phyloP scores from a whole-genome alignment of 1,140 invertebrate genomes.

The Megalopta genalis region DNA sequence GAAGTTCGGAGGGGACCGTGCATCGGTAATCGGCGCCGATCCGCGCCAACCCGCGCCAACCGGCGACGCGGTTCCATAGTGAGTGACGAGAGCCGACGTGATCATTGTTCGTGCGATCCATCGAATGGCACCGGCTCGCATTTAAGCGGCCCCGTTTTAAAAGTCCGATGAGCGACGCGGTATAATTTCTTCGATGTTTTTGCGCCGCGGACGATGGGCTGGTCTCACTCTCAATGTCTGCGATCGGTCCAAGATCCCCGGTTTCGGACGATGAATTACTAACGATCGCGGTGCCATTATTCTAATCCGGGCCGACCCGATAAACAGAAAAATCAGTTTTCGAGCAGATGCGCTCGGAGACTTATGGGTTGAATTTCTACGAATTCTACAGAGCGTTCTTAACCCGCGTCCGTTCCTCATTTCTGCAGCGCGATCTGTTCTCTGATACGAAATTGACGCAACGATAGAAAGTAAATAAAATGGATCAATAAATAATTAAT shows the following conservation, averaged over 20 bases:
- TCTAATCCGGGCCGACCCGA: too few relatives aligned
- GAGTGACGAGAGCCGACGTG: constrained; percentile 3
- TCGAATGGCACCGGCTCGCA: not conserved
- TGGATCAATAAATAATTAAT: too few relatives aligned
- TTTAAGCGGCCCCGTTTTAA: not conserved
- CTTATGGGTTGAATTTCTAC: too few relatives aligned
- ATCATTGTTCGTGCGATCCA: constrained; percentile 20
- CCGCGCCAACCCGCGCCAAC: too few relatives aligned
- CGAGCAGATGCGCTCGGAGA: too few relatives aligned
- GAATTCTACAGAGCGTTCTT: too few relatives aligned
- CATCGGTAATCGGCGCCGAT: constrained; percentile 33
- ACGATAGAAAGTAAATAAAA: too few relatives aligned
- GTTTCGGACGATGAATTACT: not conserved
- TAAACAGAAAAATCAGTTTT: not conserved
- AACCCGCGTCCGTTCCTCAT: too few relatives aligned
- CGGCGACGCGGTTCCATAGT: constrained; percentile 10
- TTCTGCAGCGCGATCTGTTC: too few relatives aligned
- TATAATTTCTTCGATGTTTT: not conserved
- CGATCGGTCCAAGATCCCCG: not conserved
- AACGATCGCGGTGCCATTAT: not conserved
- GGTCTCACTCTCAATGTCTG: not conserved
- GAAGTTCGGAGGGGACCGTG: constrained; percentile 52
- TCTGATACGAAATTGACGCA: too few relatives aligned
- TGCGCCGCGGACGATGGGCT: not conserved
- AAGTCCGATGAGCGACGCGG: not conserved